Percentiles rank a stretch among this genome's conserved stretches.
These are phyloP conservation scores for Lipophrys pholis DNA, from an alignment of 2,113 vertebrate genomes.

Conservation along the genomic window DNA sequence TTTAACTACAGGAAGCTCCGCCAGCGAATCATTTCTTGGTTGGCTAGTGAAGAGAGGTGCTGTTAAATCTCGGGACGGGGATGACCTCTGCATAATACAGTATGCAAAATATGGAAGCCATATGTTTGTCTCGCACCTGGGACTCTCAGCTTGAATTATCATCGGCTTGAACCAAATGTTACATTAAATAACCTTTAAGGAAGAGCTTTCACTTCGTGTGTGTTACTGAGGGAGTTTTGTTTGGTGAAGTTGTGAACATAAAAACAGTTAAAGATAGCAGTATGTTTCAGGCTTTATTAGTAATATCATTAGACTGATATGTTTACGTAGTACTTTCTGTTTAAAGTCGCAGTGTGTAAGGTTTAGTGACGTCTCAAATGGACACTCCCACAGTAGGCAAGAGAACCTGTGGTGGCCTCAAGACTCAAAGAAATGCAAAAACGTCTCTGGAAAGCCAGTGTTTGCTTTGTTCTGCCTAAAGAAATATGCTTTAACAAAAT, in stretches of 20 bases:
- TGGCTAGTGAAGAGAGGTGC: slow-evolving; percentile 9
- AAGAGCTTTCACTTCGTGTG: slow-evolving; percentile 7
- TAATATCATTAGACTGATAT: slow-evolving; percentile 10
- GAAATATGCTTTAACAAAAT: no score
- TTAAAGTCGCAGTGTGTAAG: not conserved
- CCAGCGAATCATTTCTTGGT: slow-evolving; percentile 60
- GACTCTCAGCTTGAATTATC: slow-evolving; percentile 30
- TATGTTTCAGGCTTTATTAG: slow-evolving; percentile 24
- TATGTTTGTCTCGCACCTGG: slow-evolving; percentile 41
- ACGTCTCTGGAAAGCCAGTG: no score
- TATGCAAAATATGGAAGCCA: slow-evolving; percentile 60
- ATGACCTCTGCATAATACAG: slow-evolving; percentile 48
- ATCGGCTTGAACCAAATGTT: slow-evolving; percentile 15
- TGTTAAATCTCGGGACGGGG: slow-evolving; percentile 45
- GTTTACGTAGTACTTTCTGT: slow-evolving; percentile 4
- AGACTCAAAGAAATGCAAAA: no score
- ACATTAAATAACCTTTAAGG: slow-evolving; percentile 7
- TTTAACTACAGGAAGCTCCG: slow-evolving; percentile 63
- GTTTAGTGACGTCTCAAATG: no score
- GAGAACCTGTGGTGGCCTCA: no score
- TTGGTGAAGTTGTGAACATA: not conserved
- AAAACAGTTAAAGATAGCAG: not conserved
- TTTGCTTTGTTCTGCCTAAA: no score
- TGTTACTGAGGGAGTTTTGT: slow-evolving; percentile 21
- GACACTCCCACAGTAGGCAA: no score